Evolutionary conservation across 1,140 invertebrate genomes (phyloP).

Genomic region (Hyphantria cunea): DNA sequence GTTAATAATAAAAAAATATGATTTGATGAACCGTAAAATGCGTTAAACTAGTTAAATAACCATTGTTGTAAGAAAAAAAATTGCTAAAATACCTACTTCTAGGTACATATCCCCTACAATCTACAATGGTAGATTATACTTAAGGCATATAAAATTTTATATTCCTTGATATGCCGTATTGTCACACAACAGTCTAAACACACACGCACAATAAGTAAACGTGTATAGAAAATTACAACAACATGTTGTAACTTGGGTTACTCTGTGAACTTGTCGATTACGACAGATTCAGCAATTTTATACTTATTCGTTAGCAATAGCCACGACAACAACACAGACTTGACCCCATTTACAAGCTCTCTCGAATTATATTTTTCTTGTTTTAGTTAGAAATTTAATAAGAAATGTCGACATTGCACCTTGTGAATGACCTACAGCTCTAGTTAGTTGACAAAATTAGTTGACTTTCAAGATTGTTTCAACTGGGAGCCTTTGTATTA

Average conservation of each 20-base stretch:
- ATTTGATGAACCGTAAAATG: no score
- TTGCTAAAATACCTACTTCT: no score
- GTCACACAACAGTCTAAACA: background rate
- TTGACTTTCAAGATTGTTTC: background rate
- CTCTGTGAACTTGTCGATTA: slow-evolving; percentile 12
- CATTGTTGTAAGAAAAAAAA: no score
- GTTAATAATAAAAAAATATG: no score
- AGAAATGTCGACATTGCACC: slow-evolving; percentile 11
- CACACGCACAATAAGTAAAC: background rate
- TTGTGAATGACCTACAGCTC: slow-evolving; percentile 10
- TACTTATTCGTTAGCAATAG: slow-evolving; percentile 17
- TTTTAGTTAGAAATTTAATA: slow-evolving; percentile 7
- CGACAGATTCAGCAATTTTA: slow-evolving; percentile 19
- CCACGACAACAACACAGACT: slow-evolving; percentile 16
- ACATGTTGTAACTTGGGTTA: background rate
- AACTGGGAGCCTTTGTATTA: no score
- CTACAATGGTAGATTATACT: no score
- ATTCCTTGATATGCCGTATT: no score
- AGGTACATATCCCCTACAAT: no score
- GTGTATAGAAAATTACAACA: slow-evolving; percentile 8
- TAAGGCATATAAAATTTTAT: no score
- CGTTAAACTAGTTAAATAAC: no score
- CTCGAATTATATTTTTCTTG: slow-evolving; percentile 8
- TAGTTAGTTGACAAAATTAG: slow-evolving; percentile 5
- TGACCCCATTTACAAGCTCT: slow-evolving; percentile 19